A percentile compares a stretch with the other conserved stretches of the same genome.
phyloP scores from a whole-genome alignment of 1,140 invertebrate genomes.

The Propsilocerus akamusi region DNA sequence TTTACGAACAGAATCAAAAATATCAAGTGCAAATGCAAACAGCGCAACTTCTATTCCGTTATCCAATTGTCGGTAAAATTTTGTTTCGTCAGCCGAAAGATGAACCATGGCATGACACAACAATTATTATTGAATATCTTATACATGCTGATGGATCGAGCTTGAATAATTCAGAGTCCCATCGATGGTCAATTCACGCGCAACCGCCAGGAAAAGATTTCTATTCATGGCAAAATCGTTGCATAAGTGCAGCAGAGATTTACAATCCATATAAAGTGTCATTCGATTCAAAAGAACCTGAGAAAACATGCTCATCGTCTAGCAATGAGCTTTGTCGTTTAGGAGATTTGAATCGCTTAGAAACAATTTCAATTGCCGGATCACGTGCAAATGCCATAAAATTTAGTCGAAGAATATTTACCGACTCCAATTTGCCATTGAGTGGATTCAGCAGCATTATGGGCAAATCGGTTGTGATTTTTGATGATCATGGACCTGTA shows the following conservation, averaged over 20 bases:
- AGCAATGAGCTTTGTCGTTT: slow-evolving; percentile 39
- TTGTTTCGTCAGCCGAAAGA: slow-evolving; percentile 66
- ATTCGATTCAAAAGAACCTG: slow-evolving; percentile 26
- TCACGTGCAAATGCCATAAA: slow-evolving; percentile 37
- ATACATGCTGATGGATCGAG: slow-evolving; percentile 72
- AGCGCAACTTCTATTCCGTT: slow-evolving; percentile 55
- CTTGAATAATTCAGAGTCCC: slow-evolving; percentile 55
- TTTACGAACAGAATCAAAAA: slow-evolving; percentile 41
- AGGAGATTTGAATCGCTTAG: slow-evolving; percentile 50
- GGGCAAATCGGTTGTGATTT: slow-evolving; percentile 71
- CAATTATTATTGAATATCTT: slow-evolving; percentile 52
- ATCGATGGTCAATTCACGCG: slow-evolving; percentile 49
- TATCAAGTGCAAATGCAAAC: slow-evolving; percentile 52
- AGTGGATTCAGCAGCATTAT: slow-evolving; percentile 55
- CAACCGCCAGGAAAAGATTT: slow-evolving; percentile 58
- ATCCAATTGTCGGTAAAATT: slow-evolving; percentile 74
- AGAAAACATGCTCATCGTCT: slow-evolving; percentile 31
- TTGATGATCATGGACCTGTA: slow-evolving; percentile 70
- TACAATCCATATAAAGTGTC: slow-evolving; percentile 66
- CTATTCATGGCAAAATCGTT: slow-evolving; percentile 75
- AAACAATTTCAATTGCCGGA: slow-evolving; percentile 52
- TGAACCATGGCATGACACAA: slow-evolving; percentile 65
- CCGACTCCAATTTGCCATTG: slow-evolving; percentile 57
- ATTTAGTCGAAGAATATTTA: slow-evolving; percentile 56
- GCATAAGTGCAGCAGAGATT: slow-evolving; percentile 55